phyloP scores from a whole-genome alignment of 2,113 vertebrate genomes.

The Suricata suricatta region DNA sequence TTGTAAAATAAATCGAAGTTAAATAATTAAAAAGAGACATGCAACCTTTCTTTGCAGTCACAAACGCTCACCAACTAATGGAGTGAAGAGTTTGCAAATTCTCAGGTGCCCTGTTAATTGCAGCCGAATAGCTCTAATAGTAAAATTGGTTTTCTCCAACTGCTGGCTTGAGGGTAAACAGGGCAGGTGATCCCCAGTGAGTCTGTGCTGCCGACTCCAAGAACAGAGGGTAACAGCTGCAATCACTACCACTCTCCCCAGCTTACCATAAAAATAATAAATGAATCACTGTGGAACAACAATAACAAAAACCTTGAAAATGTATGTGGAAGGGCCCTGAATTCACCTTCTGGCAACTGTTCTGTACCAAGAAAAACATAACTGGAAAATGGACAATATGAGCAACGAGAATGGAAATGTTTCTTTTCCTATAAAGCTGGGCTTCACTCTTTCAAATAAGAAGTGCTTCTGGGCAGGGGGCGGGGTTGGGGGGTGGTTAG shows the following conservation, averaged over 20 bases:
- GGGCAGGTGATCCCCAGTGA: conserved; percentile 80
- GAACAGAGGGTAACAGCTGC: conserved; percentile 79
- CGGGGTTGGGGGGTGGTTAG: background rate
- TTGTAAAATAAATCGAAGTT: conserved; percentile 76
- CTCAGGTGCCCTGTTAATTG: conserved; percentile 85
- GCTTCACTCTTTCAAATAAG: background rate
- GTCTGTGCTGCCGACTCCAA: conserved; percentile 83
- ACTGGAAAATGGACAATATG: background rate
- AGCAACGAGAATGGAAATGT: background rate
- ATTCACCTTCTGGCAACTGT: conserved; percentile 68
- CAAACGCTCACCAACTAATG: conserved; percentile 82
- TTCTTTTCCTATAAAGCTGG: conserved; percentile 25
- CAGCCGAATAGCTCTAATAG: conserved; percentile 80
- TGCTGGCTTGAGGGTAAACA: conserved; percentile 81
- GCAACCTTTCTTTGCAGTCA: conserved; percentile 71
- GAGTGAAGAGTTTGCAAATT: conserved; percentile 80
- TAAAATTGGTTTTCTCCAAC: conserved; percentile 81
- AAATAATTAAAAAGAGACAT: conserved; percentile 83
- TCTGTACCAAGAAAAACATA: background rate
- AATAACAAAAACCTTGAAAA: conserved; percentile 70
- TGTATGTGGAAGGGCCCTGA: conserved; percentile 45
- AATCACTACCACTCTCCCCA: conserved; percentile 79
- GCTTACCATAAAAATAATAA: conserved; percentile 83
- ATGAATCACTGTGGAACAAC: conserved; percentile 81
- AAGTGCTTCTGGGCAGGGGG: background rate